These are phyloP conservation scores for Enteromius radiatus DNA, from an alignment of 2,797 vertebrate species.

Conservation along the genomic window DNA sequence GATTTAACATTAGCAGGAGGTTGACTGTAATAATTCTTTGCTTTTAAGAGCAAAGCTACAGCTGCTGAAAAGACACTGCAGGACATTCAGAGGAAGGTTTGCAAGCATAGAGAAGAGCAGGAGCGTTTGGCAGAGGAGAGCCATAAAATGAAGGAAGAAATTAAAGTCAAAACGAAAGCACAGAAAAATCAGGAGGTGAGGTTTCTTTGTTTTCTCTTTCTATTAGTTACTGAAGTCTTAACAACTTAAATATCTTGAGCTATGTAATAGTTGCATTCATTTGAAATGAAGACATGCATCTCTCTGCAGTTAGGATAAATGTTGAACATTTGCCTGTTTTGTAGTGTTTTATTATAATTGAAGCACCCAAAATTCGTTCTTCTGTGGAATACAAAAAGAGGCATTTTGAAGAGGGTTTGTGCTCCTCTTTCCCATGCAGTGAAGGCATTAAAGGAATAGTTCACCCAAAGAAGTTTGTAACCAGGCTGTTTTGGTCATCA, in stretches of 20 bases:
- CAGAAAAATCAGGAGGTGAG: constrained; percentile 63
- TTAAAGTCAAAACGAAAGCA: constrained; percentile 59
- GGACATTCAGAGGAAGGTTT: constrained; percentile 57
- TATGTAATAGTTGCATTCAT: background rate
- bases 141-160: constrained; percentile 58
- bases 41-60: constrained; percentile 54
- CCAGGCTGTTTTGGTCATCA: too few relatives aligned
- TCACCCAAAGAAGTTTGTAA: too few relatives aligned
- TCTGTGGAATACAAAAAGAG: background rate
- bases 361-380: background rate
- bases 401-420: background rate
- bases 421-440: background rate
- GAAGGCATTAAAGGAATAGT: background rate
- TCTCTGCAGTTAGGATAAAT: background rate
- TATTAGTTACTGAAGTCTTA: constrained; percentile 4
- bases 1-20: background rate
- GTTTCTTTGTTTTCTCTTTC: background rate
- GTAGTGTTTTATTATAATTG: background rate
- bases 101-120: constrained; percentile 48
- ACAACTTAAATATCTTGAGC: background rate
- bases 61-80: constrained; percentile 51
- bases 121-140: constrained; percentile 48
- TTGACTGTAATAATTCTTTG: background rate
- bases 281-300: background rate
- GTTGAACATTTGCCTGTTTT: background rate